A percentile compares a stretch with the other conserved stretches of the same genome.
phyloP scores from a whole-genome alignment of 2,113 vertebrate genomes.

The Pluvianellus socialis region DNA sequence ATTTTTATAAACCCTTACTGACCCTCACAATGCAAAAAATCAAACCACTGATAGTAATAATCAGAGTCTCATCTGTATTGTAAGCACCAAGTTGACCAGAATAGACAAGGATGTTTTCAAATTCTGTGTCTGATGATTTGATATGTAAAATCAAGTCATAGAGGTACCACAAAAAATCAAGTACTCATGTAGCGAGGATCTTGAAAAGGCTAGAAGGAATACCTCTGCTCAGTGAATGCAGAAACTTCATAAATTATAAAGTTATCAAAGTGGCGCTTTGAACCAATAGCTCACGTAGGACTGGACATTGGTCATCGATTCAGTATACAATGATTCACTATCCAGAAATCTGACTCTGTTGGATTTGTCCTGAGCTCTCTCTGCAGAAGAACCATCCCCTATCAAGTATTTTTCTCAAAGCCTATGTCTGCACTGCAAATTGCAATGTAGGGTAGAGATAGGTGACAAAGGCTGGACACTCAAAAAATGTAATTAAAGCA shows the following conservation, averaged over 20 bases:
- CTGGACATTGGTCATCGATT: background rate
- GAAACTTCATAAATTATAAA: background rate
- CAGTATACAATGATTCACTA: background rate
- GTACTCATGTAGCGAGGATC: accelerated
- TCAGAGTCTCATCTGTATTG: background rate
- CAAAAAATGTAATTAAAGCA: background rate
- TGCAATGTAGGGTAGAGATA: background rate
- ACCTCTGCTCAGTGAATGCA: background rate
- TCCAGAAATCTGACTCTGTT: background rate
- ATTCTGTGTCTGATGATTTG: background rate
- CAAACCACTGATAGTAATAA: background rate
- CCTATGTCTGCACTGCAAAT: background rate
- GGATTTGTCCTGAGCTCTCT: background rate
- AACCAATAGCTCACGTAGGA: background rate
- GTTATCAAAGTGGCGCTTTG: background rate
- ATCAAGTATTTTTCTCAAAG: background rate
- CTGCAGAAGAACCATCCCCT: background rate
- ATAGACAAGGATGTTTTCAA: background rate
- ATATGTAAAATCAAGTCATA: background rate
- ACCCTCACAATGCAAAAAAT: background rate
- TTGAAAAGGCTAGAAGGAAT: background rate
- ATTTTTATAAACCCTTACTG: background rate
- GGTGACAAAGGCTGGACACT: background rate
- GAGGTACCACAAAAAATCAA: background rate
- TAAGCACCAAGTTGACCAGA: background rate